Evolutionary conservation across 2,113 vertebrate species (phyloP).

Genomic region (Thamnaconus septentrionalis): DNA sequence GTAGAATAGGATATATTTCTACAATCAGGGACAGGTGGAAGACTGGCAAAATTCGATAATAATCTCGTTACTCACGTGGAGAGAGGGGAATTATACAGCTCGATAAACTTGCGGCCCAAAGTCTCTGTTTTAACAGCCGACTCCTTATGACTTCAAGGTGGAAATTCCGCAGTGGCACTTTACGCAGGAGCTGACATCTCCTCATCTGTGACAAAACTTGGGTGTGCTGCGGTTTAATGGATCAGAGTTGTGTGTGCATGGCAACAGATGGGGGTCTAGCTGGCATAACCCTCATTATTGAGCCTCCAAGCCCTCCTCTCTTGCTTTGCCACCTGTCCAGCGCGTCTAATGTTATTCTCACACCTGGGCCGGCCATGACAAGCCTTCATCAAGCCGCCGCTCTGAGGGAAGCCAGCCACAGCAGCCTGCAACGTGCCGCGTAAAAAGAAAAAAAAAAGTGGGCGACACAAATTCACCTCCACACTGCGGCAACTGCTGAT

Average conservation of each 20-base stretch:
- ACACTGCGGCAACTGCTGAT: constrained; percentile 18
- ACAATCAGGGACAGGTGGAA: no score
- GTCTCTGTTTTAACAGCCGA: constrained; percentile 25
- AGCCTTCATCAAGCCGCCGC: constrained; percentile 70
- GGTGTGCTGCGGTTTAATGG: constrained; percentile 65
- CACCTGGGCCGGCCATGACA: constrained; percentile 73
- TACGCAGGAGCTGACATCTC: constrained; percentile 25
- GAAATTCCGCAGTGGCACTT: constrained; percentile 17
- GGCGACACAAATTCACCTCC: constrained; percentile 32
- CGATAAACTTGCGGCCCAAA: constrained; percentile 11
- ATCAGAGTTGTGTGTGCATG: constrained; percentile 68
- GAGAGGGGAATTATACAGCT: no score
- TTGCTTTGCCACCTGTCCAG: constrained; percentile 72
- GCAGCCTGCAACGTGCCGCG: constrained; percentile 54
- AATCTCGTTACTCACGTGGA: no score
- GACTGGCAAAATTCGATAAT: no score
- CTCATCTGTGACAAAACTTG: constrained; percentile 62
- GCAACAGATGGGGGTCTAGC: constrained; percentile 76
- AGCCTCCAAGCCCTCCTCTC: constrained; percentile 63
- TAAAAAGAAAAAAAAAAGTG: constrained; percentile 25
- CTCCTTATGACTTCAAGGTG: constrained; percentile 28
- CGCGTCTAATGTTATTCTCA: constrained; percentile 71
- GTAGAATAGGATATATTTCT: no score
- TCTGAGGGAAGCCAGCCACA: constrained; percentile 58
- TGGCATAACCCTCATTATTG: constrained; percentile 72